Conservation (phyloP, 2,113 vertebrate species). For the Naja naja region DNA sequence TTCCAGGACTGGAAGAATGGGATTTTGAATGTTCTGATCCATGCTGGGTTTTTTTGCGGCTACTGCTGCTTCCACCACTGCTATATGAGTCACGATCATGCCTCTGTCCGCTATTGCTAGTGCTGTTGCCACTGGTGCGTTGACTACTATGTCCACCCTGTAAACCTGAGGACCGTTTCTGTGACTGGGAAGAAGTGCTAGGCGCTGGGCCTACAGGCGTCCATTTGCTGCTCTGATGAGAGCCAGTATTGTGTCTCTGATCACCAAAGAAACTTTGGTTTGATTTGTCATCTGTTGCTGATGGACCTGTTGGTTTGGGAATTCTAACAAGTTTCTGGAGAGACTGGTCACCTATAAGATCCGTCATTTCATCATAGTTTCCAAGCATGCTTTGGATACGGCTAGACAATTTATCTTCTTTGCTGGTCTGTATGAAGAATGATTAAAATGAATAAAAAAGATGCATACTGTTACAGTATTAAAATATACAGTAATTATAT, state of each 20-base stretch:
- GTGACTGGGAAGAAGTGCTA: constrained; percentile 81
- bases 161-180: constrained; percentile 84
- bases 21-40: constrained; percentile 90
- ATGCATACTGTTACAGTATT: constrained; percentile 2
- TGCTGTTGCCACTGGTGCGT: constrained; percentile 63
- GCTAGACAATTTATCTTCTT: constrained; percentile 97
- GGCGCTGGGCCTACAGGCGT: constrained; percentile 91
- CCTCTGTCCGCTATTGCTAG: constrained; percentile 78
- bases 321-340: constrained; percentile 83
- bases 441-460: constrained; percentile 18
- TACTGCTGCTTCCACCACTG: constrained; percentile 60
- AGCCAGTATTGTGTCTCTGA: constrained; percentile 79
- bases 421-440: constrained; percentile 80
- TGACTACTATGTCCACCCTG: constrained; percentile 78
- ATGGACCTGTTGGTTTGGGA: constrained; percentile 83
- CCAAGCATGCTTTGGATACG: constrained; percentile 99
- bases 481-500: background rate
- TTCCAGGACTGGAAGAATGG: constrained; percentile 84
- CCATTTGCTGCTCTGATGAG: constrained; percentile 93
- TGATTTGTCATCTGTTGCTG: constrained; percentile 88
- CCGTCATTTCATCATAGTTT: constrained; percentile 98
- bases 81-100: constrained; percentile 82
- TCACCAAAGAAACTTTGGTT: constrained; percentile 83
- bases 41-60: constrained; percentile 91
- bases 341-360: constrained; percentile 88